Evolutionary conservation across 2,888 invertebrate species (phyloP).

Genomic region (Oeneis ivallda): DNA sequence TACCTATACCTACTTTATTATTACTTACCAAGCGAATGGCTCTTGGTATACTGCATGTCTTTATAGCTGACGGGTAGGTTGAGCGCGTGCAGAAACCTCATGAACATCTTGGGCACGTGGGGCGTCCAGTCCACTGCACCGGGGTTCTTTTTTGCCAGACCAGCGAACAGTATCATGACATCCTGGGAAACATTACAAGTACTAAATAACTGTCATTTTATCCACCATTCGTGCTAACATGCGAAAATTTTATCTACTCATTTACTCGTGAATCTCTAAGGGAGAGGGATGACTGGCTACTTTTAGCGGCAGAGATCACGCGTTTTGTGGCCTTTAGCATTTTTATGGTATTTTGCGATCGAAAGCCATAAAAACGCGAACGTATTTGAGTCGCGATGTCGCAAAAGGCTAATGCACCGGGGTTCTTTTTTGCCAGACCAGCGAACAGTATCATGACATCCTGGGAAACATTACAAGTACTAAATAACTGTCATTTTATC

Average conservation of each 20-base stretch:
- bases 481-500: neutral
- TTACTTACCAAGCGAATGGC: conserved; percentile 71
- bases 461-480: conserved; percentile 61
- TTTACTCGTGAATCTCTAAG: too few relatives aligned
- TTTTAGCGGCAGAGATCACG: too few relatives aligned
- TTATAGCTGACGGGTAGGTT: conserved; percentile 90
- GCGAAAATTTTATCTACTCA: too few relatives aligned
- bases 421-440: conserved; percentile 86
- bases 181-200: conserved; percentile 71
- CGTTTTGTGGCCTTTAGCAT: too few relatives aligned
- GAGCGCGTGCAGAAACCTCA: conserved; percentile 86
- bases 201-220: neutral
- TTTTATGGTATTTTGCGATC: too few relatives aligned
- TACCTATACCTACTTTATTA: too few relatives aligned
- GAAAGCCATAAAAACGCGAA: too few relatives aligned
- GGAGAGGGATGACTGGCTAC: too few relatives aligned
- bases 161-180: conserved; percentile 87
- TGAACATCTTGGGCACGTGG: conserved; percentile 89
- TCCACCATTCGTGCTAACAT: neutral
- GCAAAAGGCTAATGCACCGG: too few relatives aligned
- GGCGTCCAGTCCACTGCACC: conserved; percentile 95
- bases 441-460: conserved; percentile 88
- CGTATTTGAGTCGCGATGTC: too few relatives aligned
- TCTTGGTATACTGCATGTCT: conserved; percentile 82
- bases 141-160: conserved; percentile 87